Conservation (phyloP, 2,113 vertebrate genomes). For the Cololabis saira region DNA sequence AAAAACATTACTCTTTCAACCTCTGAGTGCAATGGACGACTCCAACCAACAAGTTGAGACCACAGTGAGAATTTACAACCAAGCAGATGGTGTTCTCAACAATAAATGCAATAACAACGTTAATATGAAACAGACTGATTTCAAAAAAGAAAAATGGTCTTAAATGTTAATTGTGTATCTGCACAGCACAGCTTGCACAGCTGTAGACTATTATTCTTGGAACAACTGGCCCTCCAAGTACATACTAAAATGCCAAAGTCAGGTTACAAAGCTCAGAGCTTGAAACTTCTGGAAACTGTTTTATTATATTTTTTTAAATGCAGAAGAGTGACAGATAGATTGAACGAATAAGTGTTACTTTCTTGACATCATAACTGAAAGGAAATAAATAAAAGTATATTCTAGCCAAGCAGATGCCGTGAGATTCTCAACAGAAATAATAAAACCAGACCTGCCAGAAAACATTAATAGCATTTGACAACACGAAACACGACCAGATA, state of each 20-base stretch:
- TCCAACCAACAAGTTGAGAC: no score
- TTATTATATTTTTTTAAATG: constrained; percentile 11
- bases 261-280: constrained; percentile 1
- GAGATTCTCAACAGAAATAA: constrained; percentile 24
- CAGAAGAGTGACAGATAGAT: constrained; percentile 5
- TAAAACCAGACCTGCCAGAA: constrained; percentile 21
- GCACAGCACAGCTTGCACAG: background rate
- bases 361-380: no score
- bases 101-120: no score
- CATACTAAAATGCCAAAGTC: constrained; percentile 32
- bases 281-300: constrained; percentile 15
- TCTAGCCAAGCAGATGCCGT: constrained; percentile 10
- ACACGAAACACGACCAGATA: constrained; percentile 45
- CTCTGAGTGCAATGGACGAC: no score
- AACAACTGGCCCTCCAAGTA: background rate
- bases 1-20: no score
- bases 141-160: no score
- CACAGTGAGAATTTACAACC: no score
- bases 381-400: background rate
- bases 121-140: no score
- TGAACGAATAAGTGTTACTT: background rate
- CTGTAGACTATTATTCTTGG: background rate
- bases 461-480: constrained; percentile 37
- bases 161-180: background rate
- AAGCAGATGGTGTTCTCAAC: no score